A percentile compares a stretch with the other conserved stretches of the same genome.
phyloP scores from a whole-genome alignment of 2,113 vertebrate species.

The Apteryx owenii region DNA sequence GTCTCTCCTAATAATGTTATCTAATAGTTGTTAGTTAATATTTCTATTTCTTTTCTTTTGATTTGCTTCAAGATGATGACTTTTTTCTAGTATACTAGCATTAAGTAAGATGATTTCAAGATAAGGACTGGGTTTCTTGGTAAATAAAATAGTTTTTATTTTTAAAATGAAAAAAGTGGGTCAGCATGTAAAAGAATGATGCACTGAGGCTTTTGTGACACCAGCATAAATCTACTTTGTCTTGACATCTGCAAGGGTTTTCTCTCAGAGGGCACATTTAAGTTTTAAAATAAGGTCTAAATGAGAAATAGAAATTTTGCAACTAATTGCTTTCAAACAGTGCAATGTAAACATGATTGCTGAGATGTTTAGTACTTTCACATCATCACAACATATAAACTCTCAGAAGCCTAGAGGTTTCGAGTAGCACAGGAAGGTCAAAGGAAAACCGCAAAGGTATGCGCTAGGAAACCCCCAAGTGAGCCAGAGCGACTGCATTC shows the following conservation, averaged over 20 bases:
- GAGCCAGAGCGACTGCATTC: not conserved
- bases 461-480: not conserved
- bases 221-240: not conserved
- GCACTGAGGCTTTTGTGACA: not conserved
- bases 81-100: not conserved
- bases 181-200: not conserved
- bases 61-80: not conserved
- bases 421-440: not conserved
- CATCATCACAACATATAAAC: not conserved
- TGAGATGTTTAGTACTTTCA: not conserved
- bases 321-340: conserved; percentile 24
- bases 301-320: not conserved
- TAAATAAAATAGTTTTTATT: not conserved
- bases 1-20: not conserved
- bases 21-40: not conserved
- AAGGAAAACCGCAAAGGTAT: not conserved
- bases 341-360: not conserved
- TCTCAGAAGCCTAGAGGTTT: not conserved
- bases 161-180: not conserved
- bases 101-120: not conserved
- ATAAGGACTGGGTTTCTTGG: not conserved
- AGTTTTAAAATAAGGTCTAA: not conserved
- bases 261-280: not conserved
- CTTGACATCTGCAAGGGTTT: not conserved
- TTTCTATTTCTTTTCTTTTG: not conserved